These are phyloP conservation scores for Diabrotica balteata DNA, from an alignment of 2,888 invertebrate species.

Conservation along the genomic window DNA sequence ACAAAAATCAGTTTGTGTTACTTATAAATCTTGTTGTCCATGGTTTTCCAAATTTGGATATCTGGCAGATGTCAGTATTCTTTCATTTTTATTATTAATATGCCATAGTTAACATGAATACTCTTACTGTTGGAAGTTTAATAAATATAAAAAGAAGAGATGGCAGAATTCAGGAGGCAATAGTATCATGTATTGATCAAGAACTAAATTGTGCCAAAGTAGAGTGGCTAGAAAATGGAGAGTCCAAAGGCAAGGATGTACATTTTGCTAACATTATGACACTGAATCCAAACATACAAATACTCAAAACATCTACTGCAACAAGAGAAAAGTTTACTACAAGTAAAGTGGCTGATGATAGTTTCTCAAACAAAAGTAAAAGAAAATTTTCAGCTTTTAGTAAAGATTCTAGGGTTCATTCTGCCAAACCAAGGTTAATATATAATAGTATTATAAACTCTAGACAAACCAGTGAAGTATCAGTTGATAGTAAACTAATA, in stretches of 20 bases:
- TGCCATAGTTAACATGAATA: slow-evolving; percentile 32
- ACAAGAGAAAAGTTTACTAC: slow-evolving; percentile 29
- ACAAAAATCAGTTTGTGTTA: slow-evolving; percentile 8
- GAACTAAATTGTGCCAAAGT: slow-evolving; percentile 91
- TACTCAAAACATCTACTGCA: slow-evolving; percentile 11
- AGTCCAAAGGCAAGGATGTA: slow-evolving; percentile 99
- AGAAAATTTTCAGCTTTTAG: slow-evolving; percentile 35
- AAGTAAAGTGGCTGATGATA: slow-evolving; percentile 28
- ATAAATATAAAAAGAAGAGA: slow-evolving; percentile 85
- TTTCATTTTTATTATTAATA: slow-evolving; percentile 29
- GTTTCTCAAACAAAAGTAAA: slow-evolving; percentile 36
- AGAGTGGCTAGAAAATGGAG: slow-evolving; percentile 98
- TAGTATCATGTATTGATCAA: slow-evolving; percentile 90
- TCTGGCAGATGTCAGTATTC: slow-evolving; percentile 37
- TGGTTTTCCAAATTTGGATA: slow-evolving; percentile 26
- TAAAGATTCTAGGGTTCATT: slow-evolving; percentile 34
- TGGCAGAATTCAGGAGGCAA: slow-evolving; percentile 93
- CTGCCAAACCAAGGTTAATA: slow-evolving; percentile 41
- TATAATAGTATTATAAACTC: slow-evolving; percentile 31
- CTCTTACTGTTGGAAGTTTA: slow-evolving; percentile 68
- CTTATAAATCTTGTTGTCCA: slow-evolving; percentile 32
- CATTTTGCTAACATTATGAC: slow-evolving; percentile 88
- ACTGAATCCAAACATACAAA: slow-evolving; percentile 76
- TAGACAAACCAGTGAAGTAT: slow-evolving; percentile 30
- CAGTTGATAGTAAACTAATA: slow-evolving; percentile 35